Evolutionary conservation across 2,888 invertebrate genomes (phyloP).

Genomic region (Lasiommata megera): DNA sequence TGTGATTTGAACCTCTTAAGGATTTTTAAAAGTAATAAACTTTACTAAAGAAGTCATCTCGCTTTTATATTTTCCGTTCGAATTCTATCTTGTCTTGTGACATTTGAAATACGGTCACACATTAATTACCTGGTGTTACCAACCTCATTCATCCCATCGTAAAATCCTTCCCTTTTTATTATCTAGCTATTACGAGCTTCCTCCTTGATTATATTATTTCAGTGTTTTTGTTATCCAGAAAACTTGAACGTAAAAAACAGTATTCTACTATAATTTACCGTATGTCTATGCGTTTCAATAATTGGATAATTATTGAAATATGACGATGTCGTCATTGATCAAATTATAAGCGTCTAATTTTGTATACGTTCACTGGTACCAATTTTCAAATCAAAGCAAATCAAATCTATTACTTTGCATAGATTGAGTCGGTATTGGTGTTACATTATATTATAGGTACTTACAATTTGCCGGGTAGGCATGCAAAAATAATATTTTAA

Average conservation of each 20-base stretch:
- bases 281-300: neutral
- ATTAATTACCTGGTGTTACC: constrained; percentile 34
- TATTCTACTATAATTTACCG: neutral
- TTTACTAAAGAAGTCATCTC: too few species aligned
- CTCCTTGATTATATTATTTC: constrained; percentile 1
- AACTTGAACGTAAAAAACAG: neutral
- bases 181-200: neutral
- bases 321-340: too few species aligned
- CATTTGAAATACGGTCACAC: constrained; percentile 11
- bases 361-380: too few species aligned
- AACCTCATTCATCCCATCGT: constrained; percentile 41
- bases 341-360: too few species aligned
- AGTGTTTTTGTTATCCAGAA: neutral
- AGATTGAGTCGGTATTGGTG: too few species aligned
- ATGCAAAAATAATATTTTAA: too few species aligned
- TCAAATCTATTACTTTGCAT: too few species aligned
- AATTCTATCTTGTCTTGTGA: neutral
- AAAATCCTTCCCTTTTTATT: constrained; percentile 5
- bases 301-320: neutral
- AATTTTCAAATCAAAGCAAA: too few species aligned
- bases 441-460: too few species aligned
- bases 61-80: neutral
- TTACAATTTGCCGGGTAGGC: too few species aligned
- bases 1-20: too few species aligned
- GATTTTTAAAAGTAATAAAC: too few species aligned